phyloP scores from a whole-genome alignment of 2,888 invertebrate genomes.

The Agrochola litura region DNA sequence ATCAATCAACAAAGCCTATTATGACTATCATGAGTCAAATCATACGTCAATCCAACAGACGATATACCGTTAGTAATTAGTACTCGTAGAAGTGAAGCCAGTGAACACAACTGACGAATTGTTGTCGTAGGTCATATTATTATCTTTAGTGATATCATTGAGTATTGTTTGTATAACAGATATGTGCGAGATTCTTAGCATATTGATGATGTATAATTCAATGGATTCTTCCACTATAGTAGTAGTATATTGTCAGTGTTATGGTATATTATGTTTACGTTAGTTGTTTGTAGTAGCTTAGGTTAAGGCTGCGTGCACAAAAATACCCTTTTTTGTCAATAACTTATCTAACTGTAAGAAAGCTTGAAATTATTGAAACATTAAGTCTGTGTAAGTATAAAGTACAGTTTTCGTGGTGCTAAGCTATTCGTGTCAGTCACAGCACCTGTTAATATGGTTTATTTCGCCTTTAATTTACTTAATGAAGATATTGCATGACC shows the following conservation, averaged over 20 bases:
- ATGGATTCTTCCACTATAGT: background rate
- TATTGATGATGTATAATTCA: constrained; percentile 2
- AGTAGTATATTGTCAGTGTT: background rate
- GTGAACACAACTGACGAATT: constrained; percentile 9
- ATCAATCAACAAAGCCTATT: background rate
- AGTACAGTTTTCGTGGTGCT: too few relatives aligned
- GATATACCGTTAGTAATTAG: constrained; percentile 44
- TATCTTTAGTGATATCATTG: constrained; percentile 9
- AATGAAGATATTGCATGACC: too few relatives aligned
- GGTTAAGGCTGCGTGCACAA: too few relatives aligned
- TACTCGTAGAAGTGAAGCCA: background rate
- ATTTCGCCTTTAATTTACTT: too few relatives aligned
- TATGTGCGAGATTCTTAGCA: constrained; percentile 21
- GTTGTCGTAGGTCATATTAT: constrained; percentile 44
- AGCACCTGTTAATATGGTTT: too few relatives aligned
- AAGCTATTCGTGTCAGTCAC: too few relatives aligned
- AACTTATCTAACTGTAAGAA: too few relatives aligned
- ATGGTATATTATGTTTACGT: background rate
- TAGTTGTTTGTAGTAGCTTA: background rate
- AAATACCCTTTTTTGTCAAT: too few relatives aligned
- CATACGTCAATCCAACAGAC: constrained; percentile 14
- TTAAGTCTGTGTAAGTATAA: too few relatives aligned
- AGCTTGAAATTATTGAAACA: too few relatives aligned
- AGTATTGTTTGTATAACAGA: constrained; percentile 15
- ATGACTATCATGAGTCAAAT: constrained; percentile 17